A percentile compares a stretch with the other conserved stretches of the same genome.
Conservation (phyloP, 2,888 invertebrate genomes). For the Allygus modestus region DNA sequence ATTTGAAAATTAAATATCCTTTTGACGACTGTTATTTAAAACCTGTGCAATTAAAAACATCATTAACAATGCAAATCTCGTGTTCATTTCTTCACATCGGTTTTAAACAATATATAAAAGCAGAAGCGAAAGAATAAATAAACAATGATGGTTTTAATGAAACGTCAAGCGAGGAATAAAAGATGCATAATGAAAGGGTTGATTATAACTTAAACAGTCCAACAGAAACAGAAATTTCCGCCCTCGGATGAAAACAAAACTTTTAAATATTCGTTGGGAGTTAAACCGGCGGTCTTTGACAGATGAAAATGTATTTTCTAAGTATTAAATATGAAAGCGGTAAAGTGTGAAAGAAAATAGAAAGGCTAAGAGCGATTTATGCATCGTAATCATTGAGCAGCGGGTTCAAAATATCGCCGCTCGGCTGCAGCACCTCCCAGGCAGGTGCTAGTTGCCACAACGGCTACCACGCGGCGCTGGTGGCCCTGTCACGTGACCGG, state of each 20-base stretch:
- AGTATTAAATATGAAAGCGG: constrained; percentile 52
- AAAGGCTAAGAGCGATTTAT: constrained; percentile 39
- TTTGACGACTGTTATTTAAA: too few species aligned
- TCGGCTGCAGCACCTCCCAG: constrained; percentile 14
- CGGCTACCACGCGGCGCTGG: not conserved
- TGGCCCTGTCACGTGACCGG: constrained; percentile 25
- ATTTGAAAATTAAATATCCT: too few species aligned
- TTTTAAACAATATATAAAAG: not conserved
- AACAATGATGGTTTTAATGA: constrained; percentile 9
- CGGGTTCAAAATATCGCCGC: not conserved
- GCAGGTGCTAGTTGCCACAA: not conserved
- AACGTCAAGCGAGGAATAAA: constrained; percentile 34
- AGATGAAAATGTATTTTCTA: constrained; percentile 35
- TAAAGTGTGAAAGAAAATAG: constrained; percentile 46
- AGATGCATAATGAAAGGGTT: constrained; percentile 28
- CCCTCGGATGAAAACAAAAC: constrained; percentile 32
- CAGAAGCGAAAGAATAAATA: constrained; percentile 9
- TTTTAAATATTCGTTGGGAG: constrained; percentile 46
- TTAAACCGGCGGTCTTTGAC: constrained; percentile 28
- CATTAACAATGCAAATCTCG: too few species aligned
- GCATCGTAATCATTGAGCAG: constrained; percentile 15
- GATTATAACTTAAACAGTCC: constrained; percentile 27
- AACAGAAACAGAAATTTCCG: not conserved
- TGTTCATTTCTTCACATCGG: too few species aligned
- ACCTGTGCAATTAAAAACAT: too few species aligned